Percentiles rank a stretch among this genome's conserved stretches.
Conservation (phyloP, 2,797 vertebrate species). For the Argyrosomus regius region DNA sequence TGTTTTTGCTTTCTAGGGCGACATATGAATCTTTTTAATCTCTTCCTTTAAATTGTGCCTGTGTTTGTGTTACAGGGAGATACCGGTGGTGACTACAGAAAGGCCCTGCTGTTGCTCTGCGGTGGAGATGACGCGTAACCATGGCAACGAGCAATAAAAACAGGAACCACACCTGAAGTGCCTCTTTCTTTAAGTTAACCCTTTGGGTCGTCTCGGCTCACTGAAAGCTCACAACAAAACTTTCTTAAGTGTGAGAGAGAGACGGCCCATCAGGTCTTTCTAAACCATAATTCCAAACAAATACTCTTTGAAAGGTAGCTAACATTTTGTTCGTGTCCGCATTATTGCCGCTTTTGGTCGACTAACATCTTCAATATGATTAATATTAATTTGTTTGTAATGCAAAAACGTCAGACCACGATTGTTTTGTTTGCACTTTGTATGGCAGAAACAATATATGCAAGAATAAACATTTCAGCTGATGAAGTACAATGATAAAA, state of each 20-base stretch:
- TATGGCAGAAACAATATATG: slow-evolving; percentile 55
- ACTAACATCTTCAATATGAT: slow-evolving; percentile 52
- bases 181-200: slow-evolving; percentile 29
- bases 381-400: slow-evolving; percentile 33
- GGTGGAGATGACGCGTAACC: slow-evolving; percentile 89
- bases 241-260: not conserved
- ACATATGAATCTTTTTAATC: not conserved
- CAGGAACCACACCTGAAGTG: slow-evolving; percentile 55
- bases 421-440: slow-evolving; percentile 67
- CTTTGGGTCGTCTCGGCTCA: slow-evolving; percentile 6
- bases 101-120: slow-evolving; percentile 91
- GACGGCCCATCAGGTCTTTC: slow-evolving; percentile 30
- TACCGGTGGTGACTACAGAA: slow-evolving; percentile 92
- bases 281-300: slow-evolving; percentile 47
- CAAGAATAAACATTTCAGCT: slow-evolving; percentile 69
- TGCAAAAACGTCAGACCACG: slow-evolving; percentile 26
- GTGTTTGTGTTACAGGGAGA: slow-evolving; percentile 87
- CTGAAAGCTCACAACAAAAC: slow-evolving; percentile 22
- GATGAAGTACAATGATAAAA: slow-evolving; percentile 35
- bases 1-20: too few species aligned
- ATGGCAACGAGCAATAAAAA: not conserved
- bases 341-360: slow-evolving; percentile 59
- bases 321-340: slow-evolving; percentile 59
- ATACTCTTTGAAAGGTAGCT: slow-evolving; percentile 74
- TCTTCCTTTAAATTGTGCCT: not conserved